phyloP scores from a whole-genome alignment of 2,113 vertebrate species.

The Fulica atra region DNA sequence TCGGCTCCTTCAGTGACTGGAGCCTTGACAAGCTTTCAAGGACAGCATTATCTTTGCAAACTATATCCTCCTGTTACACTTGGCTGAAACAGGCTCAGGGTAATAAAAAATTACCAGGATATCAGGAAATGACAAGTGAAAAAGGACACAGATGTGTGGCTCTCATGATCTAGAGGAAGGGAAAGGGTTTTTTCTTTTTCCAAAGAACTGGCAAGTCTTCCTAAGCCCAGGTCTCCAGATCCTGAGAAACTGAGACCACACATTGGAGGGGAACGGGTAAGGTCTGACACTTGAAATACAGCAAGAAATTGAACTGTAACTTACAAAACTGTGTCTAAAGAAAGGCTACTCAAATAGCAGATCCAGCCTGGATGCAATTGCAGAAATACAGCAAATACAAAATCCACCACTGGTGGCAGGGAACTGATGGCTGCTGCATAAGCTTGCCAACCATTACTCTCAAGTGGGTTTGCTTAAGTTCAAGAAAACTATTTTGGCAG shows the following conservation, averaged over 20 bases:
- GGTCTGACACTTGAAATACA: neutral
- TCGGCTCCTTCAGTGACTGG: neutral
- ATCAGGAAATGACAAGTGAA: neutral
- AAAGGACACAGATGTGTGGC: neutral
- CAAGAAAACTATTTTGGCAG: constrained; percentile 12
- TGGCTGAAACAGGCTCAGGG: neutral
- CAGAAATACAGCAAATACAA: neutral
- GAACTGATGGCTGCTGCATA: neutral
- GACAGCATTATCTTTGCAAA: neutral
- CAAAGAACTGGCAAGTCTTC: neutral
- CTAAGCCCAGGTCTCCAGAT: neutral
- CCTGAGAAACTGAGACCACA: neutral
- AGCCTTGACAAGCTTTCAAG: neutral
- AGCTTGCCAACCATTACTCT: neutral
- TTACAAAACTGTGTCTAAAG: neutral
- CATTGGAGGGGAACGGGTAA: neutral
- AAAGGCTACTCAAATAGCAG: neutral
- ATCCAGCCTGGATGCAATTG: neutral
- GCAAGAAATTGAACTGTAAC: neutral
- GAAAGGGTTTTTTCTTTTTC: no score
- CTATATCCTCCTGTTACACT: neutral
- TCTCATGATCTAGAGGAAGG: no score
- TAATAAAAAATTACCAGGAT: neutral
- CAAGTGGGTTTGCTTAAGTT: neutral
- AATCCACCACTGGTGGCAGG: neutral